Base-by-base conservation (phyloP, 2,113 vertebrate species). In the Arenaria interpres region DNA sequence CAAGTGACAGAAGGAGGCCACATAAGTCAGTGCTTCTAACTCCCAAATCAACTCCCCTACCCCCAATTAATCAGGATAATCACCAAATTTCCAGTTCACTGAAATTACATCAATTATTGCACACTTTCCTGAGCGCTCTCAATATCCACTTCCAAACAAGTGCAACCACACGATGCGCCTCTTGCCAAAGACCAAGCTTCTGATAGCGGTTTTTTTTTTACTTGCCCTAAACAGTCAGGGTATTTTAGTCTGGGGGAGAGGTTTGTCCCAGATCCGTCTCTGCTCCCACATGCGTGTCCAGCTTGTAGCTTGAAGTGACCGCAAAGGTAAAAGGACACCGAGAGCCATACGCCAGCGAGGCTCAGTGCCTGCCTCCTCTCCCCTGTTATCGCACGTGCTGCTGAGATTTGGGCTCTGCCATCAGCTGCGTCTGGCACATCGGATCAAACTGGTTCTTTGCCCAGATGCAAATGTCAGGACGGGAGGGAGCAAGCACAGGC, bases 351-450 rank as follows among this genome's bases (percentile, higher is more conserved):
- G 1, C 24, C 79, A 76, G 39, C 1, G 7, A 25, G 16, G 14
- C 43, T 88, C 80, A 20, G 91, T 1, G 1, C 51, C 45, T 71
- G 41, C 12, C 32, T 33, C 21, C 30, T 73, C 48, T 74, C 19
- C 75, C 17, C 9, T 6, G 5, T 13, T 51, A 53, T 9, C 2
- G 0, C 32, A 41, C 4, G 1, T 2, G 1, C 28, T 0, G 0
- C n/a, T 35, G 54, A 30, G 17, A 48, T 37, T 56, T 35, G 4
- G 3, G 54, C 23, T 71, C 14, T 76, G 24, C 48, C 37, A 28
- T 84, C 86, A 62, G 71, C 71, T 84, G 39, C 16, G 32, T 16
- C 64, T 50, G 21, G 50, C 39, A 64, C 56, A 11, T 46, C 1
- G 0, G 20, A 14, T 72, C 66, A 77, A 32, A 22, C 25, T 12